Base-by-base conservation (phyloP, 2,113 vertebrate genomes). In the Psephotus haematonotus region DNA sequence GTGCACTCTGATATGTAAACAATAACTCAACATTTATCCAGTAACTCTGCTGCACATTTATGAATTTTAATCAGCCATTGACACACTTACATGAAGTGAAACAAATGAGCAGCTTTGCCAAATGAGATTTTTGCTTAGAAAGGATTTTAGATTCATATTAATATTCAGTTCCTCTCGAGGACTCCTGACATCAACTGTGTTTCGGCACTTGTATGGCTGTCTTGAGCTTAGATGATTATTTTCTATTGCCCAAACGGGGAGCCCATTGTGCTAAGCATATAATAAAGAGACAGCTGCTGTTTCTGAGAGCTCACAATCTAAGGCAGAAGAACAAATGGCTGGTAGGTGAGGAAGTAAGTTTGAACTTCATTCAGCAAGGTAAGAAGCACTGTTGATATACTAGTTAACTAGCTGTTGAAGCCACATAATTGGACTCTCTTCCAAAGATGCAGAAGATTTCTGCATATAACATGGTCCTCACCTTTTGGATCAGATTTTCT, bases 1-100 rank as follows among this genome's bases (percentile, higher is more conserved):
- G 37, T 68, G 62, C 49, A 46, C 37, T 96, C 70, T 43, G 62
- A 86, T 86, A 71, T 49, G 80, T 84, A 96, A 96, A 95, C 81
- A 96, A 72, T 91, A 95, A 94, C 67, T 88, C 75, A 80, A 79
- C 41, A 1, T 92, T 86, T 93, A 95, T 76, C 44, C 57, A 79
- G 81, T 82, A 88, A 80, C 52, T 95, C 60, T 84, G 57, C 77
- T 89, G 62, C 72, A 94, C 74, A 78, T 93, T 91, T 93, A 92
- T 95, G 88, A 96, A 97, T 96, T 96, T 96, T 93, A 94, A 94
- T 91, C 82, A 94, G 49, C 57, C 69, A 72, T 33, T 92, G 90
- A 92, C 95, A 96, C 86, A 94, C 90, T 94, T 94, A 78, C 47
- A 90, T 57, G 72, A 94, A 92, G 90, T 76, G 85, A 93, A 95